phyloP scores from a whole-genome alignment of 2,797 vertebrate species.

The Micromesistius poutassou region DNA sequence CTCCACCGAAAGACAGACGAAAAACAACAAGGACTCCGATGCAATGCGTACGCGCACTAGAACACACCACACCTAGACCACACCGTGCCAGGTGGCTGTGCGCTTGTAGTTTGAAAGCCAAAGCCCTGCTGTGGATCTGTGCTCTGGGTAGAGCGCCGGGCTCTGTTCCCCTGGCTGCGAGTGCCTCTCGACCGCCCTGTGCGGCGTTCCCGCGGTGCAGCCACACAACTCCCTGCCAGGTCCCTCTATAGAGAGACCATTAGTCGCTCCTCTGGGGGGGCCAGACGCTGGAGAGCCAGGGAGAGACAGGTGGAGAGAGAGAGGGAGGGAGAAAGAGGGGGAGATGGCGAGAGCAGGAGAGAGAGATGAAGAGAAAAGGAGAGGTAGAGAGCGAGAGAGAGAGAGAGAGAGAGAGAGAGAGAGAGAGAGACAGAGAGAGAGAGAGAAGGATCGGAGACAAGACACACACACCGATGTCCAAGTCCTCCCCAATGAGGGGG shows the following conservation, averaged over 20 bases:
- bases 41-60: background rate
- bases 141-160: too few relatives aligned
- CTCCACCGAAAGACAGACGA: background rate
- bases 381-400: background rate
- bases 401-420: background rate
- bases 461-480: slow-evolving; percentile 1
- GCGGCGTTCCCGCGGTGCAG: slow-evolving; percentile 29
- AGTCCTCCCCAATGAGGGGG: background rate
- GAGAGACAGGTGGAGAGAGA: slow-evolving; percentile 1
- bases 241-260: slow-evolving; percentile 50
- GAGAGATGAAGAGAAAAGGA: background rate
- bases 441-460: background rate
- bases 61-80: background rate
- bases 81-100: too few relatives aligned
- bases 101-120: too few relatives aligned
- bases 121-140: too few relatives aligned
- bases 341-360: background rate
- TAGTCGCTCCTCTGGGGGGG: slow-evolving; percentile 43
- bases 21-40: background rate
- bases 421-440: background rate
- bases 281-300: background rate
- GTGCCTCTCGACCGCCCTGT: slow-evolving; percentile 11
- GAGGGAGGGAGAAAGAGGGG: background rate
- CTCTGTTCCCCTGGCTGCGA: slow-evolving; percentile 22
- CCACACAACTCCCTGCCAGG: slow-evolving; percentile 39